phyloP scores from a whole-genome alignment of 37 sponge, comb jelly and placozoan genomes.

The Crambe crambe region DNA sequence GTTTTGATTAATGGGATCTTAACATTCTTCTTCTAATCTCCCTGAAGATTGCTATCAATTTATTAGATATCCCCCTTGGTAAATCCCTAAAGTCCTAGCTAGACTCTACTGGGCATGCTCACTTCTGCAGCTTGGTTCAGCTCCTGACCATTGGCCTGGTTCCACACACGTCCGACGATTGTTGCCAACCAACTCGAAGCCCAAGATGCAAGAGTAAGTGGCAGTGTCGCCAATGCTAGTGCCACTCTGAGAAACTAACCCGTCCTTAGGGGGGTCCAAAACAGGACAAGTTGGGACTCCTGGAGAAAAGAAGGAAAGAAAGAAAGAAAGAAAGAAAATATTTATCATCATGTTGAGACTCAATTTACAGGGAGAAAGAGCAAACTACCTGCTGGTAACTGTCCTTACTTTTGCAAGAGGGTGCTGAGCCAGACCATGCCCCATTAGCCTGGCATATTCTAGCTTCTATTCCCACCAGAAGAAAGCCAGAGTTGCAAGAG shows the following conservation, averaged over 20 bases:
- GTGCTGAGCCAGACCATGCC: slow-evolving; percentile 37
- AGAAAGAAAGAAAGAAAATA: not conserved
- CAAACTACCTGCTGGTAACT: not conserved
- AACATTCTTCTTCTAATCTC: too few species aligned
- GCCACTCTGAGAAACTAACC: not conserved
- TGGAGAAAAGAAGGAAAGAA: not conserved
- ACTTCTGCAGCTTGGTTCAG: slow-evolving; percentile 49
- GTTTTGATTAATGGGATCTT: too few species aligned
- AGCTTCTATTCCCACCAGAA: slow-evolving; percentile 13
- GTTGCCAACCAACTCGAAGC: slow-evolving; percentile 44
- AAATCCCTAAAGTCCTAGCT: not conserved
- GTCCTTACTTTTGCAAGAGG: slow-evolving; percentile 25
- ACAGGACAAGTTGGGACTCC: slow-evolving; percentile 38
- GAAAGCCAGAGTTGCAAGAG: slow-evolving; percentile 36
- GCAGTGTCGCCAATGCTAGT: slow-evolving; percentile 11
- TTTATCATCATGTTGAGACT: not conserved
- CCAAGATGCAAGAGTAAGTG: slow-evolving; percentile 28
- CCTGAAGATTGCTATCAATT: too few species aligned
- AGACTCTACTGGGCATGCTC: not conserved
- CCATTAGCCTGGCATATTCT: slow-evolving; percentile 48
- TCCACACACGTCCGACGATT: slow-evolving; percentile 43
- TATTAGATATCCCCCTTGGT: too few species aligned
- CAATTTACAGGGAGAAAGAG: not conserved
- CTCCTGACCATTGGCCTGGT: slow-evolving; percentile 62
- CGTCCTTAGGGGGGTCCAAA: slow-evolving; percentile 23